These are phyloP conservation scores for Hybognathus amarus DNA, from an alignment of 2,797 vertebrate genomes.

Conservation along the genomic window DNA sequence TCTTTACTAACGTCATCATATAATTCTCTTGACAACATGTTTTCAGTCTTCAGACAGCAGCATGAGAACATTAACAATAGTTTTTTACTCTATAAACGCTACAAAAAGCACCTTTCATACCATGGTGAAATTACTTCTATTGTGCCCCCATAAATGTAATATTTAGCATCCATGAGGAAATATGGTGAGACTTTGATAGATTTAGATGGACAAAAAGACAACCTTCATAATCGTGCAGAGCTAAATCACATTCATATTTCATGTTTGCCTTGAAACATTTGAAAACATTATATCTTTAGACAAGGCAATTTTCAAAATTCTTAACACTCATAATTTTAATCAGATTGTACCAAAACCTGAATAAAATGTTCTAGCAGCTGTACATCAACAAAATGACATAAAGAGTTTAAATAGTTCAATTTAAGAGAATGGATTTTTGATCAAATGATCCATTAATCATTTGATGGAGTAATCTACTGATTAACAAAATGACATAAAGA, in stretches of 20 bases:
- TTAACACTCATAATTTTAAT: neutral
- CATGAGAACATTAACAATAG: neutral
- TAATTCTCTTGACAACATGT: neutral
- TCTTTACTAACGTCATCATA: neutral
- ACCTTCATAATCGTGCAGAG: constrained; percentile 74
- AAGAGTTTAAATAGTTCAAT: too few species aligned
- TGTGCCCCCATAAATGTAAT: neutral
- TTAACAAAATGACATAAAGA: neutral
- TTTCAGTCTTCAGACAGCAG: neutral
- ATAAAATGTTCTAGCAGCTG: neutral
- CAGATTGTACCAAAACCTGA: neutral
- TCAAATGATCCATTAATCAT: too few species aligned
- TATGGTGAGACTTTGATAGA: constrained; percentile 72
- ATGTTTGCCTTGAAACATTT: constrained; percentile 17
- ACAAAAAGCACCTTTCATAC: neutral
- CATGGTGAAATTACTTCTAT: neutral
- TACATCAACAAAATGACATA: neutral
- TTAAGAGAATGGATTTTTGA: too few species aligned
- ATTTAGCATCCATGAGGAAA: constrained; percentile 67
- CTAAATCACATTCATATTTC: constrained; percentile 69
- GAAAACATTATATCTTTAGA: neutral
- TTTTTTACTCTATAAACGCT: neutral
- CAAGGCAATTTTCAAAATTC: neutral
- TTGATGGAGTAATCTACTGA: too few species aligned
- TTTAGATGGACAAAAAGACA: constrained; percentile 74